Base-by-base conservation (phyloP, 1,140 invertebrate genomes). In the Tetragnatha versicolor region DNA sequence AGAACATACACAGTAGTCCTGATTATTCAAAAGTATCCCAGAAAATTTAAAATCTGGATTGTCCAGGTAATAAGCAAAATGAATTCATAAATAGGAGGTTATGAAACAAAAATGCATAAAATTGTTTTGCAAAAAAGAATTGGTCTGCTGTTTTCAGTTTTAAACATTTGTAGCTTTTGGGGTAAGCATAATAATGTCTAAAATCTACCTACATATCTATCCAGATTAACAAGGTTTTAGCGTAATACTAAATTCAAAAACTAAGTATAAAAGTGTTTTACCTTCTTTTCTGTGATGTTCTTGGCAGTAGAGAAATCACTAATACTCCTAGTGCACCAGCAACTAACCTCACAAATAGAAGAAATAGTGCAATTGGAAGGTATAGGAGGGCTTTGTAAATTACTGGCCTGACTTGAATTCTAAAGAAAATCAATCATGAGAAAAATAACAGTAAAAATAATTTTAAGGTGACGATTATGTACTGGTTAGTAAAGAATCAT, bases 361-460 rank as follows among this genome's bases (percentile, higher is more conserved):
- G 42, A 22, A 63, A 39, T 29, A 77, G 29, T 27, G 37, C 60
- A 77, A 77, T 51, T 27, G 73, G 73, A 42, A 77, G 53, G 31
- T 77, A 77, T 31, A 77, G 53, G 0, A 66, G 17, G 22, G 39
- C 69, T 45, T 73, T 73, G 37, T 60, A 73, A 25, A 60, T 12
- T 20, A 31, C 31, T 29, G 51, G 51, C 9, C n/a, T 60, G n/a
- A 42, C 37, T 5, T 31, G 35, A 37, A 73, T 60, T 27, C 69
- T 73, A 33, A 68, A 68, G 51, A 33, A 33, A 31, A n/a, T n/a
- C 12, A 22, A 9, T 49, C 1, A 33, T 35, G 22, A 63, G 33
- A 27, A 10, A 58, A n/a, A n/a, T 3, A 0, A 47, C 14, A 10
- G 20, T 20, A 47, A 0, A 6, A 47, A 47, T 14, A 45, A 45